Conservation (phyloP, 2,113 vertebrate genomes). For the Laticauda laticaudata region DNA sequence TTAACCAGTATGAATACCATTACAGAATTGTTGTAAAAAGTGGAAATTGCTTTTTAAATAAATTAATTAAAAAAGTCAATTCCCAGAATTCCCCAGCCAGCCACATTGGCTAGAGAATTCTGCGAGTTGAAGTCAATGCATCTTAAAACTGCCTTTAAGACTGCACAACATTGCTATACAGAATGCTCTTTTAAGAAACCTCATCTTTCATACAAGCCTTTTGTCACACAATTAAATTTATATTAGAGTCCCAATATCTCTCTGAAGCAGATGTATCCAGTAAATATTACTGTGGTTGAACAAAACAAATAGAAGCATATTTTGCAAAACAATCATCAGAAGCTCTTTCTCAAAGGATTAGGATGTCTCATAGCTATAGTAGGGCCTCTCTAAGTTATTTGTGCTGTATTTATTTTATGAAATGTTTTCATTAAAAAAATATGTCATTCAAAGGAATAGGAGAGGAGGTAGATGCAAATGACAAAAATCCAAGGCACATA, state of each 20-base stretch:
- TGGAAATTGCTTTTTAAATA: no score
- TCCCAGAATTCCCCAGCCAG: background rate
- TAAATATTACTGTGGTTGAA: background rate
- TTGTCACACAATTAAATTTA: background rate
- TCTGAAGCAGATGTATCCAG: background rate
- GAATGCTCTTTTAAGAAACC: background rate
- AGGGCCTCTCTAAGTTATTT: background rate
- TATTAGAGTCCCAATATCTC: background rate
- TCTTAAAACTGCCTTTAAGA: no score
- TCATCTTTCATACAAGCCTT: background rate
- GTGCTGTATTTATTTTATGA: background rate
- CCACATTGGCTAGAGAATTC: background rate
- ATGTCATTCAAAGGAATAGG: background rate
- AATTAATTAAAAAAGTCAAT: background rate
- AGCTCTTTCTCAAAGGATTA: background rate
- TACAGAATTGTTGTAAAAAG: no score
- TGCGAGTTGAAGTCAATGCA: no score
- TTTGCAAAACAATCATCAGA: background rate
- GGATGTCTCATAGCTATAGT: background rate
- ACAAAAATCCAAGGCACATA: background rate
- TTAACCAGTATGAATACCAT: no score
- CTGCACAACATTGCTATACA: no score
- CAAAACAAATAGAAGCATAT: background rate
- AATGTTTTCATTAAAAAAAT: background rate
- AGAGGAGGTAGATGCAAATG: background rate